phyloP scores from a whole-genome alignment of 2,888 invertebrate species.

The Tolmerus cingulatus region DNA sequence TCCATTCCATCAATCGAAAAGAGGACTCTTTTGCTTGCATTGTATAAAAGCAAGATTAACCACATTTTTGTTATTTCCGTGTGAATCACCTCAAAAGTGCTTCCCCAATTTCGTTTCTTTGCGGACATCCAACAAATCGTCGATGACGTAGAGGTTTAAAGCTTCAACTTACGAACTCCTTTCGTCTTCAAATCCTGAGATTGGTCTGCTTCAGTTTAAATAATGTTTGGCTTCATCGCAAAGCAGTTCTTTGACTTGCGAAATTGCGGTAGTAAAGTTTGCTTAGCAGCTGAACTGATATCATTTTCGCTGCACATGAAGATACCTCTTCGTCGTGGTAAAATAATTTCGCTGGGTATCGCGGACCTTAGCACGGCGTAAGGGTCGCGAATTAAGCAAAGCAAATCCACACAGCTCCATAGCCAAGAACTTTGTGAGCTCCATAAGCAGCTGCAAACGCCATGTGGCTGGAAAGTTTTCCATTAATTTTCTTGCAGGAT shows the following conservation, averaged over 20 bases:
- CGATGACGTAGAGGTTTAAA: not conserved
- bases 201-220: not conserved
- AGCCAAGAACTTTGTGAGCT: not conserved
- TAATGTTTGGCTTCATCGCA: not conserved
- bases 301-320: not conserved
- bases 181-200: not conserved
- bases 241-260: not conserved
- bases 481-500: not conserved
- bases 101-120: too few species aligned
- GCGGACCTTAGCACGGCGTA: not conserved
- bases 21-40: too few species aligned
- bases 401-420: not conserved
- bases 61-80: too few species aligned
- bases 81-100: too few species aligned
- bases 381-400: not conserved
- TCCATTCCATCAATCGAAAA: too few species aligned
- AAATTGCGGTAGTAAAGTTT: not conserved
- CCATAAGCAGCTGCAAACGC: not conserved
- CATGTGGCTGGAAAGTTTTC: conserved; percentile 13
- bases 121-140: too few species aligned
- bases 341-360: not conserved
- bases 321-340: not conserved
- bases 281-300: not conserved
- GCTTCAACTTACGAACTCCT: not conserved
- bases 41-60: too few species aligned